Conservation (phyloP, 2,113 vertebrate genomes). For the Centropristis striata region DNA sequence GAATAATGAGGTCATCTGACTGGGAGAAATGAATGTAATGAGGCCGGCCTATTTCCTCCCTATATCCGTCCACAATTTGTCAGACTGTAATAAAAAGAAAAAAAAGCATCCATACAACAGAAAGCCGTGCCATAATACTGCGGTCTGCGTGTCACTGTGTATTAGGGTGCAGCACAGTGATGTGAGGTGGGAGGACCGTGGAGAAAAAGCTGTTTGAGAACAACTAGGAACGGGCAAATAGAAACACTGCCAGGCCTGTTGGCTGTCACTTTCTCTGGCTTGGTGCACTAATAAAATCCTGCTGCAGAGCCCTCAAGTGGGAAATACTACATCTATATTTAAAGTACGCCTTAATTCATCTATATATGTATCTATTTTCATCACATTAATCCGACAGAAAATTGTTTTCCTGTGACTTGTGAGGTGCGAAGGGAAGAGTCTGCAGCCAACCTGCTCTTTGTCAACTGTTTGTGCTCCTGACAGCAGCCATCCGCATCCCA, state of each 20-base stretch:
- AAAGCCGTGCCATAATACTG: slow-evolving; percentile 36
- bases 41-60: slow-evolving; percentile 67
- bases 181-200: slow-evolving; percentile 68
- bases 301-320: slow-evolving; percentile 27
- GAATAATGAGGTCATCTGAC: slow-evolving; percentile 73
- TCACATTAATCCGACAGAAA: neutral
- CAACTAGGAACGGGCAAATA: slow-evolving; percentile 66
- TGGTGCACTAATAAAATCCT: slow-evolving; percentile 41
- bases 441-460: slow-evolving; percentile 28
- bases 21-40: slow-evolving; percentile 70
- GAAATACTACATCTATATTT: slow-evolving; percentile 35
- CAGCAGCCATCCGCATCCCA: slow-evolving; percentile 42
- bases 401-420: neutral
- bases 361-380: neutral
- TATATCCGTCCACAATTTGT: slow-evolving; percentile 57
- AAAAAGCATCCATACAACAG: slow-evolving; percentile 35
- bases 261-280: slow-evolving; percentile 43
- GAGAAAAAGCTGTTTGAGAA: slow-evolving; percentile 69
- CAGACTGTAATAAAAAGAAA: slow-evolving; percentile 46
- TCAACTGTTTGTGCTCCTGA: slow-evolving; percentile 45
- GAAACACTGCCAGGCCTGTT: slow-evolving; percentile 46
- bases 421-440: slow-evolving; percentile 2
- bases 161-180: slow-evolving; percentile 64
- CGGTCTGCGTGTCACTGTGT: slow-evolving; percentile 57
- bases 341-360: slow-evolving; percentile 22